Evolutionary conservation across 53 echinoderm and acorn worm species (phyloP).

Genomic region (Stichopus horrens): DNA sequence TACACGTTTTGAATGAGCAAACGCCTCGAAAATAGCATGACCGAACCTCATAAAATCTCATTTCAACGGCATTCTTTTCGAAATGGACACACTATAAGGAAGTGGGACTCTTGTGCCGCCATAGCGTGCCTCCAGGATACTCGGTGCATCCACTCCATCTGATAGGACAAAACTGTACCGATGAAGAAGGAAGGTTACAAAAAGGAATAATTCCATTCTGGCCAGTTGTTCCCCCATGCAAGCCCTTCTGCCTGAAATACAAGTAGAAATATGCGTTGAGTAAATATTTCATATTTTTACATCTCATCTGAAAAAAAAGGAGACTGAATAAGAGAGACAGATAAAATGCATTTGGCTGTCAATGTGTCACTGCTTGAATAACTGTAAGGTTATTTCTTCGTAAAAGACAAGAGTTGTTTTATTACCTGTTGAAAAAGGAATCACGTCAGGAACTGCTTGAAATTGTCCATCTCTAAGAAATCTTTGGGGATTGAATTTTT

Average conservation of each 20-base stretch:
- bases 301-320: no score
- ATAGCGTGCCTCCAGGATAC: neutral
- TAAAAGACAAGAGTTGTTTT: no score
- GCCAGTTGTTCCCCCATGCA: conserved; percentile 54
- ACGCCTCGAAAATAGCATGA: no score
- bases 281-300: no score
- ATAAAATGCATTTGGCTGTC: no score
- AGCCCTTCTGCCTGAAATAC: conserved; percentile 56
- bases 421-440: conserved; percentile 30
- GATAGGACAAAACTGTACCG: neutral
- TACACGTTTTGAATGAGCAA: no score
- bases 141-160: conserved; percentile 1
- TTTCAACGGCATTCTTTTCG: neutral
- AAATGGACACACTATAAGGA: conserved; percentile 8
- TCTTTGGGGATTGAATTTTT: conserved; percentile 8
- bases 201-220: conserved; percentile 28
- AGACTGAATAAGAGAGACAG: no score
- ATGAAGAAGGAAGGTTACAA: neutral
- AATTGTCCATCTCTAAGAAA: conserved; percentile 29
- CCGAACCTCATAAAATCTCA: no score
- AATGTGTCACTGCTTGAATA: no score
- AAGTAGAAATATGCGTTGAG: neutral
- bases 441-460: neutral
- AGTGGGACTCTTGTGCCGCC: conserved; percentile 8
- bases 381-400: no score